Percentiles rank a stretch among this genome's conserved stretches.
Evolutionary conservation across 2,113 vertebrate species (phyloP).

Genomic region (Python bivittatus): DNA sequence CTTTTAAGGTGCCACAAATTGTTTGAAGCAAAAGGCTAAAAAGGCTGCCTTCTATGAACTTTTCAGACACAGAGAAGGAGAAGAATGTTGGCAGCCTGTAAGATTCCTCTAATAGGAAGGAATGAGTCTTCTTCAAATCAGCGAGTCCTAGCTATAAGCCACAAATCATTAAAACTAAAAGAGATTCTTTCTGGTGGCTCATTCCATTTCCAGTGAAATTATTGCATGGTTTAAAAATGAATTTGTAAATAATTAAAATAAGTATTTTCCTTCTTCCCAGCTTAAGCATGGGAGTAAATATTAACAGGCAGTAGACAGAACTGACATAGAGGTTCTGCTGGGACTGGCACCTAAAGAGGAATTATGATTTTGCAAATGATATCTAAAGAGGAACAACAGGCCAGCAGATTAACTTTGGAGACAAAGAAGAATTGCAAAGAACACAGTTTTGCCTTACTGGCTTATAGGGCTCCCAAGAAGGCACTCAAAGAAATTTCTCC

Average conservation of each 20-base stretch:
- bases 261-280: not conserved
- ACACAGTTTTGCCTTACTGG: not conserved
- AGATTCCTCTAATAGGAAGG: not conserved
- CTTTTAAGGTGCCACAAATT: not conserved
- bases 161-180: not conserved
- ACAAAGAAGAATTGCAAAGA: not conserved
- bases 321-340: not conserved
- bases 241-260: not conserved
- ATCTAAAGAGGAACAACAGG: not conserved
- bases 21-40: not conserved
- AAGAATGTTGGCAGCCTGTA: not conserved
- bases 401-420: not conserved
- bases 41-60: not conserved
- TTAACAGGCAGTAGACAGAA: not conserved
- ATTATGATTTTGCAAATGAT: not conserved
- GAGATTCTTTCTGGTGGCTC: not conserved
- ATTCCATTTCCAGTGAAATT: not conserved
- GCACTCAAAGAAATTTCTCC: not conserved
- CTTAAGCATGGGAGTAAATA: not conserved
- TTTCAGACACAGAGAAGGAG: not conserved
- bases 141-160: not conserved
- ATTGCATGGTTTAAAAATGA: not conserved
- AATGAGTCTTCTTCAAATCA: not conserved
- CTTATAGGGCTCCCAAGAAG: not conserved
- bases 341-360: not conserved